Evolutionary conservation across 2,888 invertebrate species (phyloP).

Genomic region (Drosophila mimica): DNA sequence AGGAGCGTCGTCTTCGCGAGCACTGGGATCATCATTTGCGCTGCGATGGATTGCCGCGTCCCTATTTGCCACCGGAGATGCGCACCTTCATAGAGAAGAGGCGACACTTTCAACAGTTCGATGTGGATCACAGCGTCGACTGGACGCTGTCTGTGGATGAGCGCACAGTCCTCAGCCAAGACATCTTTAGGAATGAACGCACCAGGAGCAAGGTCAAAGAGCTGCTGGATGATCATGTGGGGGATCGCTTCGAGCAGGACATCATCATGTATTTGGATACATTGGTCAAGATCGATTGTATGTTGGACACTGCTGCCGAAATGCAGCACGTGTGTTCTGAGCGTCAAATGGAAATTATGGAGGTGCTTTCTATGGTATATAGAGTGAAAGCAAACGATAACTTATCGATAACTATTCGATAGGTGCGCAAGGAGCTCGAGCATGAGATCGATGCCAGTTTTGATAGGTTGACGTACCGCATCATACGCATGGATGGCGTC

Average conservation of each 20-base stretch:
- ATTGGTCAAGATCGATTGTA: slow-evolving; percentile 49
- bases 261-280: slow-evolving; percentile 57
- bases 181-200: slow-evolving; percentile 64
- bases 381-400: background rate
- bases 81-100: slow-evolving; percentile 68
- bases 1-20: slow-evolving; percentile 8
- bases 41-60: slow-evolving; percentile 78
- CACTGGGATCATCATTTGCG: slow-evolving; percentile 75
- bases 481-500: slow-evolving; percentile 72
- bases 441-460: slow-evolving; percentile 61
- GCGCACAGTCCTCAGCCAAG: slow-evolving; percentile 73
- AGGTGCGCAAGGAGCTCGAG: slow-evolving; percentile 59
- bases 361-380: slow-evolving; percentile 30
- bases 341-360: slow-evolving; percentile 47
- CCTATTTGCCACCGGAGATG: slow-evolving; percentile 70
- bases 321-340: slow-evolving; percentile 30
- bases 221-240: slow-evolving; percentile 53
- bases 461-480: slow-evolving; percentile 75
- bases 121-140: slow-evolving; percentile 54
- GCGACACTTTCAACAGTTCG: slow-evolving; percentile 54
- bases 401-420: background rate
- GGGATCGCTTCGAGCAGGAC: slow-evolving; percentile 54
- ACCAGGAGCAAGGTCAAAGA: slow-evolving; percentile 54
- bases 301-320: slow-evolving; percentile 60
- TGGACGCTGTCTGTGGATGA: slow-evolving; percentile 79